Evolutionary conservation across 2,888 invertebrate genomes (phyloP), one percentile per base, ranked within the genome.

Genomic region (Platycheirus albimanus): DNA sequence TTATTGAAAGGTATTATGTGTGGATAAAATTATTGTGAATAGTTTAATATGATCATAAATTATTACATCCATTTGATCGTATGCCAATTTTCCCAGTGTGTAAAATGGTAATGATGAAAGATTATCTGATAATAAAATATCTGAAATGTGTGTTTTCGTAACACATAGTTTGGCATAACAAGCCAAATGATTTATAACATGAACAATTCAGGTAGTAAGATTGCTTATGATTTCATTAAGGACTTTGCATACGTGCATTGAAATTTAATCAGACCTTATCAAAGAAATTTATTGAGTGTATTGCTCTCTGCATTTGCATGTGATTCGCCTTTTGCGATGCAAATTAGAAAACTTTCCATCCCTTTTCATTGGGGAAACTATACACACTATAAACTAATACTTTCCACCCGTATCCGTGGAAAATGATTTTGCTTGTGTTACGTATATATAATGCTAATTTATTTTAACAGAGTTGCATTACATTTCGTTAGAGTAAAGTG

Each of bases 121-220:
- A 74, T 54, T 38, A 74, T 79, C 47, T 74, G 67, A 75, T 79
- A 80, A 70, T 70, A n/a, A 36, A 49, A 43, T 80, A 64, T 70
- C 56, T 64, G 20, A 38, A 63, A 43, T 51, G 49, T 54, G 20
- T n/a, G 38, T 15, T 47, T 58, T 38, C 43, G 33, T 3, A 36
- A 19, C 36, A 54, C 51, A 61, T 11, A 33, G 41, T 70, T 51
- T 70, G 38, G 75, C 58, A 66, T 38, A 38, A 41, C 13, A 66
- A 76, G 47, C 5, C 66, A 38, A 61, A 61, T 81, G 71, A 81
- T 81, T 81, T 81, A 81, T n/a, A n/a, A n/a, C n/a, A n/a, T 54
- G 4, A 51, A 56, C 24, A 19, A 63, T 49, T 17, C 13, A 38
- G 69, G 36, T 74, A 58, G 75, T 64, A 69, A 49, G 61, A 74